These are phyloP conservation scores for Neogobius melanostomus DNA, from an alignment of 2,113 vertebrate genomes.

Conservation along the genomic window DNA sequence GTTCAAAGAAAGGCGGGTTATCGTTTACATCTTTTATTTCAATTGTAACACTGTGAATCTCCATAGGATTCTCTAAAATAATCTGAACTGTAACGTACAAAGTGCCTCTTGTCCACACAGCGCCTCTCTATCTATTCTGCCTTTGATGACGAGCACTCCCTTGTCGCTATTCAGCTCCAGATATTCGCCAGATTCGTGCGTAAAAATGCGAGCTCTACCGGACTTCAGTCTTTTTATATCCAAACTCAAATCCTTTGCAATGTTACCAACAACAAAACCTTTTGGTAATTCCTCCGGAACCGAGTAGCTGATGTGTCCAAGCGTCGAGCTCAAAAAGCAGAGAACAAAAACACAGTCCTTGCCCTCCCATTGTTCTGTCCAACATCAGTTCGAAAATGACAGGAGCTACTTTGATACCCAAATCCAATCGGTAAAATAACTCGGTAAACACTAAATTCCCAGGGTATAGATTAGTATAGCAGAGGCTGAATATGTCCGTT, in stretches of 20 bases:
- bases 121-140: constrained; percentile 74
- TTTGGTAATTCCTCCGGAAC: constrained; percentile 55
- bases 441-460: not conserved
- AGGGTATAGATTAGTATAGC: no score
- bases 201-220: constrained; percentile 68
- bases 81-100: constrained; percentile 69
- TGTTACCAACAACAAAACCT: constrained; percentile 34
- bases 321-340: constrained; percentile 10
- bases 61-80: constrained; percentile 67
- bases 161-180: constrained; percentile 53
- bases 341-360: constrained; percentile 52
- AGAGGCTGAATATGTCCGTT: not conserved
- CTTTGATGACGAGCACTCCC: constrained; percentile 55
- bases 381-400: no score
- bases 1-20: constrained; percentile 61
- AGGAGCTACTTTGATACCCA: not conserved
- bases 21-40: constrained; percentile 73
- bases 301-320: constrained; percentile 57
- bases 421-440: no score
- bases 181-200: constrained; percentile 63
- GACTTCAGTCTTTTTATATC: constrained; percentile 57
- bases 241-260: constrained; percentile 72
- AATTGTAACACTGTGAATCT: constrained; percentile 60
- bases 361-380: constrained; percentile 43
- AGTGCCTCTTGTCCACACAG: constrained; percentile 62